These are phyloP conservation scores for Chelonus insularis DNA, from an alignment of 1,140 invertebrate species.

Conservation along the genomic window DNA sequence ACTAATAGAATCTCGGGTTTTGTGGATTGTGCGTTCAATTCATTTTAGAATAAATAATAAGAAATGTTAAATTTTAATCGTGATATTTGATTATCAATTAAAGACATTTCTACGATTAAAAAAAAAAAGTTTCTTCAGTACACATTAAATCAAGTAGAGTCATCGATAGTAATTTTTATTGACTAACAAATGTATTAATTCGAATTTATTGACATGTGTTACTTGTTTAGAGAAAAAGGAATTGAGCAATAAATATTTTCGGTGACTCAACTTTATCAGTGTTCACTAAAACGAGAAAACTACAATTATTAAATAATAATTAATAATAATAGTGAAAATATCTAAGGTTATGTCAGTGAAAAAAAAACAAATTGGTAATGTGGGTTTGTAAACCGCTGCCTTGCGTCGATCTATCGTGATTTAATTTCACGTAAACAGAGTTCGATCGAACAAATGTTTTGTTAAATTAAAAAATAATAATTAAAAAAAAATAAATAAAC, in stretches of 20 bases:
- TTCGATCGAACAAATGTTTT: constrained; percentile 9
- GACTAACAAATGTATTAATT: not conserved
- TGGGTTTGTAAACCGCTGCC: constrained; percentile 9
- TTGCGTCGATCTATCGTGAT: constrained; percentile 1
- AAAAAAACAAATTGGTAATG: constrained; percentile 1
- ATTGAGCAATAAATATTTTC: constrained; percentile 27
- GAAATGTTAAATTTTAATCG: not conserved
- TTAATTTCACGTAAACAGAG: not conserved
- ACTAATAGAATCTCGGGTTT: constrained; percentile 3
- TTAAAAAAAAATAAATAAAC: not conserved
- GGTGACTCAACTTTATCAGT: not conserved
- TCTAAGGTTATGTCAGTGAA: too few species aligned
- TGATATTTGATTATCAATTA: constrained; percentile 1
- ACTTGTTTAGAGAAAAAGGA: constrained; percentile 22
- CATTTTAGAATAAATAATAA: not conserved
- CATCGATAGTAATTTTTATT: not conserved
- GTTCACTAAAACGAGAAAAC: not conserved
- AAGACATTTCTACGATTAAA: constrained; percentile 9
- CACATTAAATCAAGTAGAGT: not conserved
- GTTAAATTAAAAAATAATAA: constrained; percentile 22
- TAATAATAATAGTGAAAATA: not conserved
- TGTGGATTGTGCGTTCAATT: constrained; percentile 11
- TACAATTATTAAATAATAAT: not conserved
- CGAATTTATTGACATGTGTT: not conserved
- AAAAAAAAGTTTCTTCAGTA: not conserved